Evolutionary conservation across 1,140 invertebrate species (phyloP).

Genomic region (Daktulosphaira vitifoliae): DNA sequence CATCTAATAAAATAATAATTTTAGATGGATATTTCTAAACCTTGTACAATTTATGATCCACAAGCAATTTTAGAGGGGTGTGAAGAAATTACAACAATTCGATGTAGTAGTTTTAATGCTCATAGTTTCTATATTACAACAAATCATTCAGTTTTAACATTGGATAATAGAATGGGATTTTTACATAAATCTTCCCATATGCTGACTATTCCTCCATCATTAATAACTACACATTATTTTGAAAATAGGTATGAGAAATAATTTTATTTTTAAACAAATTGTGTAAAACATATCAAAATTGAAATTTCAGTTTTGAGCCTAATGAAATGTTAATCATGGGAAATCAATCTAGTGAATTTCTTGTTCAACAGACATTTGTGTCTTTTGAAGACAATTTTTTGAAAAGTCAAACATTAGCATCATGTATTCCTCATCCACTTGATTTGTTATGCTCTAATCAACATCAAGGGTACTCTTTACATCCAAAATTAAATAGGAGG

Average conservation of each 20-base stretch:
- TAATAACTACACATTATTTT: slow-evolving; percentile 19
- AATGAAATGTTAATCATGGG: slow-evolving; percentile 5
- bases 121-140: slow-evolving; percentile 11
- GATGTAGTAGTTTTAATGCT: slow-evolving; percentile 4
- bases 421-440: slow-evolving; percentile 25
- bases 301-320: slow-evolving; percentile 7
- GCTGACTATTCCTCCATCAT: slow-evolving; percentile 22
- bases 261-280: background rate
- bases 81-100: slow-evolving; percentile 13
- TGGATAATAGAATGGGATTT: slow-evolving; percentile 20
- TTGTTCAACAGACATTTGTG: background rate
- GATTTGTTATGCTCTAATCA: background rate
- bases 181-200: slow-evolving; percentile 9
- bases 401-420: background rate
- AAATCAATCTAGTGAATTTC: slow-evolving; percentile 9
- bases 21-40: slow-evolving; percentile 22
- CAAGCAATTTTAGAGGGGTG: slow-evolving; percentile 1
- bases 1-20: no score
- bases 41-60: slow-evolving; percentile 18
- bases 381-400: slow-evolving; percentile 5
- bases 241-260: slow-evolving; percentile 5
- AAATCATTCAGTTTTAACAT: slow-evolving; percentile 22
- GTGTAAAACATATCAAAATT: background rate
- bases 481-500: slow-evolving; percentile 5
- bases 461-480: slow-evolving; percentile 11